Evolutionary conservation across 2,888 invertebrate species (phyloP).

Genomic region (Xylophagus ater): DNA sequence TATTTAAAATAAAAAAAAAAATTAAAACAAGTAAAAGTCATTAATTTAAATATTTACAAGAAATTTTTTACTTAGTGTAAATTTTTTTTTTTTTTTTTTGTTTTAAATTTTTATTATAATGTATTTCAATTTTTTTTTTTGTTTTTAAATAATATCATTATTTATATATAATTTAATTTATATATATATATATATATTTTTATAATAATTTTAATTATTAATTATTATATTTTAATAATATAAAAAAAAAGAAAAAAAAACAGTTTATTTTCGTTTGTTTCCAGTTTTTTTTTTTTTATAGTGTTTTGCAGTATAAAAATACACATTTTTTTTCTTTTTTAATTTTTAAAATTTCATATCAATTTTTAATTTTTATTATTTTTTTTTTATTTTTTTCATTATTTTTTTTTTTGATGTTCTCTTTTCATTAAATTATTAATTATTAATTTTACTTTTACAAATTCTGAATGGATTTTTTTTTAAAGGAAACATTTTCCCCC

Average conservation of each 20-base stretch:
- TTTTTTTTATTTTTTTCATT: conserved; percentile 9
- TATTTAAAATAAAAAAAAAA: no score
- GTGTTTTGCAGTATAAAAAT: conserved; percentile 13
- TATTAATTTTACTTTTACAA: conserved; percentile 1
- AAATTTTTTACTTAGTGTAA: conserved; percentile 12
- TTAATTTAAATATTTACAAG: conserved; percentile 11
- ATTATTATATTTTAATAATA: conserved; percentile 9
- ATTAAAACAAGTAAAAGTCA: no score
- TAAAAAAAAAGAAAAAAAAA: conserved; percentile 9
- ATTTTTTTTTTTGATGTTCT: not conserved
- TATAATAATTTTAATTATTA: no score
- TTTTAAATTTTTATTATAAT: conserved; percentile 10
- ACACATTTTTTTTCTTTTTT: conserved; percentile 10
- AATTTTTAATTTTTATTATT: conserved; percentile 17
- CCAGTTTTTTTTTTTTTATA: conserved; percentile 8
- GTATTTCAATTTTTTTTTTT: conserved; percentile 10
- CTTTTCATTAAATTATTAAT: conserved; percentile 2
- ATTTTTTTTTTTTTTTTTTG: conserved; percentile 11
- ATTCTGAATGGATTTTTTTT: no score
- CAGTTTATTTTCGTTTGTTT: conserved; percentile 9
- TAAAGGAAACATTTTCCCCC: no score
- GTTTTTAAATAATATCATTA: conserved; percentile 10
- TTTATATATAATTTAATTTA: conserved; percentile 10
- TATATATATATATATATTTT: conserved; percentile 9
- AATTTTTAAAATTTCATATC: conserved; percentile 16